Evolutionary conservation across 2,113 vertebrate genomes (phyloP).

Genomic region (Eretmochelys imbricata): DNA sequence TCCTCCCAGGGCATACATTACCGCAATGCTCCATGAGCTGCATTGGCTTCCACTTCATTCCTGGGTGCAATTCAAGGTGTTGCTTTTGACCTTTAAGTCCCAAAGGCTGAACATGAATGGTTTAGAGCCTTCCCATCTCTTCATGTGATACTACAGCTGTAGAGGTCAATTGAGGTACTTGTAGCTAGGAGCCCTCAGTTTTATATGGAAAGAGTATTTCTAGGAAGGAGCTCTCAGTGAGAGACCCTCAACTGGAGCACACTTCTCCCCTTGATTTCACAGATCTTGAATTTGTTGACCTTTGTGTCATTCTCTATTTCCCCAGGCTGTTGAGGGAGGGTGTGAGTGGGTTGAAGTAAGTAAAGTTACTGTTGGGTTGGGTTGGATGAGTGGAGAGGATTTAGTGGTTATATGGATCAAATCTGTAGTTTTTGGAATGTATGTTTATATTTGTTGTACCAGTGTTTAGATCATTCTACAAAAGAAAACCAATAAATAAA

Average conservation of each 20-base stretch:
- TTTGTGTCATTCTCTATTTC: background rate
- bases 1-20: background rate
- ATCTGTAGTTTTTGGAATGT: background rate
- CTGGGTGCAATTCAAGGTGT: background rate
- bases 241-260: background rate
- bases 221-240: background rate
- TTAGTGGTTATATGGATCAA: background rate
- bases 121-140: background rate
- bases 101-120: background rate
- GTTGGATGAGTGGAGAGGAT: background rate
- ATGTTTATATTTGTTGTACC: background rate
- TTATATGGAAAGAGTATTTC: background rate
- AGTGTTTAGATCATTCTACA: background rate
- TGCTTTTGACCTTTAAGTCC: rapidly evolving
- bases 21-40: background rate
- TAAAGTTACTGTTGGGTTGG: background rate
- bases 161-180: background rate
- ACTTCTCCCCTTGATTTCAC: background rate
- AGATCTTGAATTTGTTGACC: background rate
- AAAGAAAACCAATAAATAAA: background rate
- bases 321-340: background rate
- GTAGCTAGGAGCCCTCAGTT: background rate
- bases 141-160: background rate
- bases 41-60: background rate
- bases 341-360: background rate